Evolutionary conservation across 2,113 vertebrate genomes (phyloP), one percentile per base, ranked within the genome.

Genomic region (Talpa occidentalis): DNA sequence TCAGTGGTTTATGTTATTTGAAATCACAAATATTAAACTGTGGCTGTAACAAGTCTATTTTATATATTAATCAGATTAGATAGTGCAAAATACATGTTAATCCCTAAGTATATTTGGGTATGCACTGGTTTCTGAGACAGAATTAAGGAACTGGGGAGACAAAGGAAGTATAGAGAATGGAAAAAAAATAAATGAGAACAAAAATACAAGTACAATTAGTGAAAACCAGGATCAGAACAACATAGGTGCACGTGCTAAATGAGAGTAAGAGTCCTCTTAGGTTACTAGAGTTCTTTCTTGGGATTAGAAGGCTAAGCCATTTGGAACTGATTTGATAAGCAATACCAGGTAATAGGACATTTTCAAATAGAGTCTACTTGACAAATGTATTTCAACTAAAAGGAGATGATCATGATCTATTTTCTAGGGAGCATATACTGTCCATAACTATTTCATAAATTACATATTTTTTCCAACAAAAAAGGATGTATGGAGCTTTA

Each of bases 281-380:
- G 5, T 32, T 79, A 86, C 1, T 16, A 49, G 37, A 40, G 0
- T 54, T 72, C 10, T 5, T 62, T 44, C n/a, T 66, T 80, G 24
- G 37, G 42, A 49, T 8, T 17, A 74, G 14, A 67, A 66, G 2
- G 8, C 2, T 12, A 73, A 62, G 6, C 17, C 47, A 28, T 73
- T 32, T 70, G 30, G 24, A 60, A 60, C 12, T 81, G 54, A n/a
- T 82, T 44, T 94, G 37, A 70, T 90, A 73, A 94, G 1, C 24
- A 37, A 15, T 15, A 35, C 3, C 6, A 9, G n/a, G 6, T 93
- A 67, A 67, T 28, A 73, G 52, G 67, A 67, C 24, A 9, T 78
- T 69, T 90, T 66, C 67, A 35, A 88, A 28, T 26, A 72, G 2
- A 9, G 16, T 64, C 22, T 90, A 15, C 64, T 24, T 84, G 15